Conservation (phyloP, 2,888 invertebrate genomes). For the Polymixis lichenea region DNA sequence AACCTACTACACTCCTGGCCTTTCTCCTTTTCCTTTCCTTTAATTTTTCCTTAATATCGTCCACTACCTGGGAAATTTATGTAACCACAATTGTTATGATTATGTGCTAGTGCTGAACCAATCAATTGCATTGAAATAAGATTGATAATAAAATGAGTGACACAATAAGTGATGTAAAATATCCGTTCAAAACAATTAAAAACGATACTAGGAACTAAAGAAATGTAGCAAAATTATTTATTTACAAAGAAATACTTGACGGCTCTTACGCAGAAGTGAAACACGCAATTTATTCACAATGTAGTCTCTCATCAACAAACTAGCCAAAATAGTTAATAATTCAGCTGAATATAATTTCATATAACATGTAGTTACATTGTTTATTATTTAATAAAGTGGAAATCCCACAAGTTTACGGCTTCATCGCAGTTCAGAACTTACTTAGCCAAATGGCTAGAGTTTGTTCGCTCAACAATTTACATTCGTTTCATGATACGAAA, state of each 20-base stretch:
- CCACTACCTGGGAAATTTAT: no score
- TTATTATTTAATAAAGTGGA: slow-evolving; percentile 79
- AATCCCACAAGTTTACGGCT: slow-evolving; percentile 76
- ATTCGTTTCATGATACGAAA: slow-evolving; percentile 73
- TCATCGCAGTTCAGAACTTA: slow-evolving; percentile 76
- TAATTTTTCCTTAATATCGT: no score
- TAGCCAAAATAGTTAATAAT: slow-evolving; percentile 44
- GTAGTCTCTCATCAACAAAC: slow-evolving; percentile 34
- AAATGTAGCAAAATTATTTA: no score
- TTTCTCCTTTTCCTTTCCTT: no score
- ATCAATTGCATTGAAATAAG: not conserved
- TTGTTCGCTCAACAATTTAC: slow-evolving; percentile 73
- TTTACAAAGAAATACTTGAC: no score
- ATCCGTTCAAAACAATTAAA: not conserved
- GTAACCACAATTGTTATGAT: not conserved
- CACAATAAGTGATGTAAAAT: not conserved
- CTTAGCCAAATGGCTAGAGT: slow-evolving; percentile 75
- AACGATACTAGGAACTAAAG: no score
- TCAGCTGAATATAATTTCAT: slow-evolving; percentile 58
- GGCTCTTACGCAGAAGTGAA: not conserved
- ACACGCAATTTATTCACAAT: not conserved
- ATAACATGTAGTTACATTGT: slow-evolving; percentile 70
- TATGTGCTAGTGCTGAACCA: not conserved
- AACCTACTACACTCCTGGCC: no score
- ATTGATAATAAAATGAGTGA: not conserved